Evolutionary conservation across 2,113 vertebrate genomes (phyloP).

Genomic region (Perca schrenkii): DNA sequence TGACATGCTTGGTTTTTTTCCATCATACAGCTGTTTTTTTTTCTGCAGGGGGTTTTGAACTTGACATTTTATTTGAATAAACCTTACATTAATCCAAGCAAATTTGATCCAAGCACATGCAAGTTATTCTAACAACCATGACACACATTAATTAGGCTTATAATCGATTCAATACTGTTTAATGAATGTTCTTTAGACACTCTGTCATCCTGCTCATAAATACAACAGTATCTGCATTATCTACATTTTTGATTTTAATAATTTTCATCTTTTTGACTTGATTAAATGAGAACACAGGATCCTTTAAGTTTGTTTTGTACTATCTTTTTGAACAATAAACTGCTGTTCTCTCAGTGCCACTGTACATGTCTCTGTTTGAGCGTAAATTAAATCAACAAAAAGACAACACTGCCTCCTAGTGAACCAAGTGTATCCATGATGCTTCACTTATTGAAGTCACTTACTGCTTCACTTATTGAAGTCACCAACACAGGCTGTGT

Average conservation of each 20-base stretch:
- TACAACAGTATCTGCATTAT: background rate
- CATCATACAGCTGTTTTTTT: background rate
- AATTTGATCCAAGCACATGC: background rate
- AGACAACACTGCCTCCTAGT: too few relatives aligned
- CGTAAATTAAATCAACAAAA: too few relatives aligned
- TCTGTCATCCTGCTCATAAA: background rate
- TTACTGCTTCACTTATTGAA: too few relatives aligned
- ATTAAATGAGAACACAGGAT: background rate
- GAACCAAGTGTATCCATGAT: too few relatives aligned
- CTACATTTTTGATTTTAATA: too few relatives aligned
- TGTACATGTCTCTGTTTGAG: too few relatives aligned
- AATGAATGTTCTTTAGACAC: background rate
- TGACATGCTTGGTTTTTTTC: background rate
- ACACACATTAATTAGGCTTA: background rate
- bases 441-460: too few relatives aligned
- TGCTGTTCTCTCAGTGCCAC: too few relatives aligned
- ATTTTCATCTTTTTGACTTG: background rate
- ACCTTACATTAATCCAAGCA: background rate
- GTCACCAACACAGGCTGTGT: too few relatives aligned
- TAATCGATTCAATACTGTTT: background rate
- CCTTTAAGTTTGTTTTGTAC: background rate
- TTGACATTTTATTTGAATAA: background rate
- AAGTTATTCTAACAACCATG: background rate
- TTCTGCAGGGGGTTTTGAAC: background rate
- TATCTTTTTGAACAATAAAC: too few relatives aligned